Conservation (phyloP, 2,797 vertebrate genomes). For the Huso huso region DNA sequence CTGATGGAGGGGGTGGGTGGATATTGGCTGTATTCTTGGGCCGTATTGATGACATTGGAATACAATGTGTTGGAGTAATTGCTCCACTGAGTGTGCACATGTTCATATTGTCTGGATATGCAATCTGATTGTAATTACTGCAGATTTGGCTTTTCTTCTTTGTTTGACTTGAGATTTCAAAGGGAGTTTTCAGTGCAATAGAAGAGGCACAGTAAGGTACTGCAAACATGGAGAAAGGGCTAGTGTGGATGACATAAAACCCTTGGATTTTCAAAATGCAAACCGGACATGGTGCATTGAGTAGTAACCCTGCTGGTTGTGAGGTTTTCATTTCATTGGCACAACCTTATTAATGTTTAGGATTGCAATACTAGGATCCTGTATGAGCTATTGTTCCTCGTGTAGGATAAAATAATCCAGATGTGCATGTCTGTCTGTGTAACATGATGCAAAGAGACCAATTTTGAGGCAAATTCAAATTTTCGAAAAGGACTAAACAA, state of each 20-base stretch:
- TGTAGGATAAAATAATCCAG: neutral
- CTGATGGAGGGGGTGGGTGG: too few species aligned
- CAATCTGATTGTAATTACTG: slow-evolving; percentile 12
- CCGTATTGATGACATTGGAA: neutral
- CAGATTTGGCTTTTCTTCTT: neutral
- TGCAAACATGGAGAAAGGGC: neutral
- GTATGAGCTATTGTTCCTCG: neutral
- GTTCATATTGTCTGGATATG: slow-evolving; percentile 1
- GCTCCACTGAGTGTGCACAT: neutral
- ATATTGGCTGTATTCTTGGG: neutral
- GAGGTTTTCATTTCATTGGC: neutral
- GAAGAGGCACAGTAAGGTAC: neutral
- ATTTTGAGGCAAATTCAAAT: too few species aligned
- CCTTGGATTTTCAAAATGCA: neutral
- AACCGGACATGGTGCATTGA: neutral
- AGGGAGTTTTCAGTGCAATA: neutral
- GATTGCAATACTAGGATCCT: slow-evolving; percentile 3
- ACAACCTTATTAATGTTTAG: slow-evolving; percentile 13
- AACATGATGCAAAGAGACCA: too few species aligned
- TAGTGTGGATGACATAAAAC: neutral
- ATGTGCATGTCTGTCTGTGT: slow-evolving; percentile 4
- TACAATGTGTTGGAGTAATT: slow-evolving; percentile 5
- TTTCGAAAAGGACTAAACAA: too few species aligned
- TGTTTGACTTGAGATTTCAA: neutral
- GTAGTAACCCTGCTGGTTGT: neutral